Evolutionary conservation across 2,797 vertebrate genomes (phyloP), one percentile per base, ranked within the genome.

Genomic region (Falco novaeseelandiae): DNA sequence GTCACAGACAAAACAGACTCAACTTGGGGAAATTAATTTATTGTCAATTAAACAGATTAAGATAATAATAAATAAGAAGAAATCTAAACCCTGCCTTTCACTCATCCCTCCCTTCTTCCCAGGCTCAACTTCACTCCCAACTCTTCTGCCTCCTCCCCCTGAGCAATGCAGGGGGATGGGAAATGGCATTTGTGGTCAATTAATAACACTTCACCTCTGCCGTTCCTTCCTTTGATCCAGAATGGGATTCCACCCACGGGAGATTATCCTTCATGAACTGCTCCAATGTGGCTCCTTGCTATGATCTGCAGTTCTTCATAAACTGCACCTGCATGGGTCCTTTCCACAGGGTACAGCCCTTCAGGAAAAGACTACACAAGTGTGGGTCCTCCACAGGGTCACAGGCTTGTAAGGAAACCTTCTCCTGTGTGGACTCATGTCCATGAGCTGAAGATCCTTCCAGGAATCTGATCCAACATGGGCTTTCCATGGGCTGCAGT

Each of bases 241-340:
- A 1, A 0, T 42, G 29, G 23, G 3, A 14, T 74, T 8, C 6
- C 19, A 29, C 29, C 23, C 29, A 48, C 4, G 2, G 16, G 20
- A 58, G 17, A 44, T 6, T 16, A 15, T 42, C 21, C 46, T 59
- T 27, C 27, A 52, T 4, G 4, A 69, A 44, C 27, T 30, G 42
- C 14, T 72, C 26, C 36, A 58, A 6, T 0, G 1, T 18, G 9
- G 19, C 15, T 51, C 12, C 38, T 70, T 87, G 12, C 22, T 6
- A 32, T 22, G 9, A 12, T 8, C 17, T 44, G 5, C 21, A 76
- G 30, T 26, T 26, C 30, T 76, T 76, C 36, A 67, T 10, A 17
- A 63, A 63, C 69, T n/a, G 10, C 21, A 15, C 29, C 8, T 42
- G 36, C 14, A 14, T 32, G 29, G 12, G 54, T 34, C 46, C 14